Percentiles rank a stretch among this genome's conserved stretches.
phyloP scores from a whole-genome alignment of 2,113 vertebrate species.

The Fregetta grallaria region DNA sequence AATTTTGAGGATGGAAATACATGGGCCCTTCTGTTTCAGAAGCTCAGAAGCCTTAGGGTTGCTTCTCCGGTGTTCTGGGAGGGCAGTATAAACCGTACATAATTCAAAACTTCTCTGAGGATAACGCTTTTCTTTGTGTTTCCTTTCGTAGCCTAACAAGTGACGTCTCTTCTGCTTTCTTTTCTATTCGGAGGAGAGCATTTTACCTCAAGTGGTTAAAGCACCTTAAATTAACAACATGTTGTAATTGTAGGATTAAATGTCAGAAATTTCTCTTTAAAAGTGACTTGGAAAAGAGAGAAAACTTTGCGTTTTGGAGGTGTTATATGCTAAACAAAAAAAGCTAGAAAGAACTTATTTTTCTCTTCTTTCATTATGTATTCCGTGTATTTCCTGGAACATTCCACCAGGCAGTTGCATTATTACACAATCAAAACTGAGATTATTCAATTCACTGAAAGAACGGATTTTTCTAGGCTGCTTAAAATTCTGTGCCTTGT shows the following conservation, averaged over 20 bases:
- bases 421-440: conserved; percentile 3
- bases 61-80: not conserved
- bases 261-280: not conserved
- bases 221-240: not conserved
- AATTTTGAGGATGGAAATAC: fast-evolving
- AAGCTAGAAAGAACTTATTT: not conserved
- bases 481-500: conserved; percentile 39
- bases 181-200: not conserved
- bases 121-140: not conserved
- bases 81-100: not conserved
- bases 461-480: conserved; percentile 10
- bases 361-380: not conserved
- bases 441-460: not conserved
- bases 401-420: not conserved
- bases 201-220: not conserved
- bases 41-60: not conserved
- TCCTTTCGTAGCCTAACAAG: not conserved
- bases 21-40: not conserved
- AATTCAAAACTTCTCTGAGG: not conserved
- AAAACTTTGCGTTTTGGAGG: not conserved
- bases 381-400: not conserved
- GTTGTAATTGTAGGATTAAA: not conserved
- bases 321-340: not conserved
- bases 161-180: not conserved
- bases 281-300: not conserved